Percentiles rank a stretch among this genome's conserved stretches.
Evolutionary conservation across 2,797 vertebrate species (phyloP).

Genomic region (Centroberyx gerrardi): DNA sequence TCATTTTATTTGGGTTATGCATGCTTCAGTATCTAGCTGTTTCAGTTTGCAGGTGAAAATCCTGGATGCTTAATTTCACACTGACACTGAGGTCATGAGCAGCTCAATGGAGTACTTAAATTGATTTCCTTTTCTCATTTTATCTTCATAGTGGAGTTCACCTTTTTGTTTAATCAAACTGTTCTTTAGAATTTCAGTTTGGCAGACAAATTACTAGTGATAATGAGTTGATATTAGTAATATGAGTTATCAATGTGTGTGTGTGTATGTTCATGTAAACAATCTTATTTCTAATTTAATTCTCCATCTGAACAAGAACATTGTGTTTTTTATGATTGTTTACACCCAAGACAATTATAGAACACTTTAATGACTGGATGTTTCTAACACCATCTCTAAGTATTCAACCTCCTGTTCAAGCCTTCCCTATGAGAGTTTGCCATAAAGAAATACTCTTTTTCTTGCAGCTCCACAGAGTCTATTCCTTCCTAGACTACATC

Average conservation of each 20-base stretch:
- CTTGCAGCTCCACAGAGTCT: conserved; percentile 94
- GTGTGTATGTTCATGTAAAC: conserved; percentile 7
- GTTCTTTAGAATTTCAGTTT: too few relatives aligned
- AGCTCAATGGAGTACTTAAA: not conserved
- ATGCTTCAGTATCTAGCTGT: not conserved
- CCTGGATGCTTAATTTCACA: not conserved
- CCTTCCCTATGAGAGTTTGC: conserved; percentile 27
- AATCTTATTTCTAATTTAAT: not conserved
- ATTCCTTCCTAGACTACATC: conserved; percentile 98
- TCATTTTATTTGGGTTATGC: too few relatives aligned
- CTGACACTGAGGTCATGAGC: conserved; percentile 4
- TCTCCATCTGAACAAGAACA: conserved; percentile 6
- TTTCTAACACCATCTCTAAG: conserved; percentile 15
- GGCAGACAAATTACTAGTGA: too few relatives aligned
- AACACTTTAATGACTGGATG: conserved; percentile 59
- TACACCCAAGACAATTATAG: conserved; percentile 1
- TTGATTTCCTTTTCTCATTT: not conserved
- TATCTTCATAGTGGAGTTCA: not conserved
- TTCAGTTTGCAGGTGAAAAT: not conserved
- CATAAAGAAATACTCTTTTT: conserved; percentile 28
- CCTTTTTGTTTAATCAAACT: too few relatives aligned
- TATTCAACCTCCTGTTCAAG: conserved; percentile 18
- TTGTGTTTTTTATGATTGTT: not conserved
- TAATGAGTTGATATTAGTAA: too few relatives aligned
- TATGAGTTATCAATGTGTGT: not conserved